A percentile compares a stretch with the other conserved stretches of the same genome.
phyloP scores from a whole-genome alignment of 37 sponge, comb jelly and placozoan species.

The Amphimedon queenslandica region DNA sequence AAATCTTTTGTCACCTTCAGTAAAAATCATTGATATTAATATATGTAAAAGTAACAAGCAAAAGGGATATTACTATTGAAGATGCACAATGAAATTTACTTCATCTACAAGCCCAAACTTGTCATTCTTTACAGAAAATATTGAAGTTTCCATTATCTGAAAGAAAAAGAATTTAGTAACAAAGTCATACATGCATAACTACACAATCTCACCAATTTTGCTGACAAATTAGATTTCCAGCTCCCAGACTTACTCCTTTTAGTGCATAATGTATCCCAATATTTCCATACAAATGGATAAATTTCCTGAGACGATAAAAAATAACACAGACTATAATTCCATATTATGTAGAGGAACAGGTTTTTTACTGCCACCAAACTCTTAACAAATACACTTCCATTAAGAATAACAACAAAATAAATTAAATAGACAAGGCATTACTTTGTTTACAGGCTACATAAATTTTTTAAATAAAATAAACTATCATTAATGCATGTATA shows the following conservation, averaged over 20 bases:
- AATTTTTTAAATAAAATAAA: too few relatives aligned
- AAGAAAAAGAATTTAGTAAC: background rate
- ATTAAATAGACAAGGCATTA: too few relatives aligned
- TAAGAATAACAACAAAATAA: too few relatives aligned
- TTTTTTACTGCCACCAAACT: too few relatives aligned
- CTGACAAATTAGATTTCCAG: slow-evolving; percentile 68
- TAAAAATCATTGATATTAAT: slow-evolving; percentile 55
- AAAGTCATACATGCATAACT: background rate
- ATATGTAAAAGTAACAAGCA: slow-evolving; percentile 3
- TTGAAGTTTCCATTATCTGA: background rate
- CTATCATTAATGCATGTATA: too few relatives aligned
- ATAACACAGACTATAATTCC: too few relatives aligned
- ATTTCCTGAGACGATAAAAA: too few relatives aligned
- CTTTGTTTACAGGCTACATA: too few relatives aligned
- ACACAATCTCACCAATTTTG: slow-evolving; percentile 52
- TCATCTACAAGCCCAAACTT: background rate
- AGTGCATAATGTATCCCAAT: slow-evolving; percentile 86
- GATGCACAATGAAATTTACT: background rate
- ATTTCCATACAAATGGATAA: slow-evolving; percentile 79
- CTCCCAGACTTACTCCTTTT: slow-evolving; percentile 57
- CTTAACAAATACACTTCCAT: too few relatives aligned
- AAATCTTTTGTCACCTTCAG: slow-evolving; percentile 26
- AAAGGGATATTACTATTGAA: background rate
- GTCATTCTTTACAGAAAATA: slow-evolving; percentile 4
- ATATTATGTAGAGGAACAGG: too few relatives aligned